Evolutionary conservation across 2,888 invertebrate genomes (phyloP).

Genomic region (Tupiocoris notatus): DNA sequence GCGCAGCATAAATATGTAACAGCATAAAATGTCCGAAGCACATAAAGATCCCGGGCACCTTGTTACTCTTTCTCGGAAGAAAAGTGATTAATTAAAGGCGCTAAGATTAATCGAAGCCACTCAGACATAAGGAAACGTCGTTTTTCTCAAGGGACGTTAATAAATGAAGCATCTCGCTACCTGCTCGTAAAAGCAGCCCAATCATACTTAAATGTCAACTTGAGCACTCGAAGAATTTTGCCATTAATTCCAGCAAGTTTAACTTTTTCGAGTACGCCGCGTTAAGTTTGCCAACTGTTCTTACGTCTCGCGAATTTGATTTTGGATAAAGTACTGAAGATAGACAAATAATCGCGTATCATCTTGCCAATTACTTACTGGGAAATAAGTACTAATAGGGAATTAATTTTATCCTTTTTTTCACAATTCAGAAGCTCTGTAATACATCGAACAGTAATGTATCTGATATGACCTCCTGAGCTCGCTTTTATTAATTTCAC

Average conservation of each 20-base stretch:
- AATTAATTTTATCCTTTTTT: no score
- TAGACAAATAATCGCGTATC: no score
- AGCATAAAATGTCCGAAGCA: background rate
- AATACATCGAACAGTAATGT: no score
- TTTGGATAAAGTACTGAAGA: no score
- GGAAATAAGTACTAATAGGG: no score
- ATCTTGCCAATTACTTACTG: no score
- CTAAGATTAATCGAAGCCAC: background rate
- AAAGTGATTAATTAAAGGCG: background rate
- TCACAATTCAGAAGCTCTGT: no score
- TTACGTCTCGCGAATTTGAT: background rate
- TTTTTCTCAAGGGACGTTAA: background rate
- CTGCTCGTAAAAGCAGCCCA: background rate
- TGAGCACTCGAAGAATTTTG: background rate
- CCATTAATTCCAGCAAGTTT: background rate
- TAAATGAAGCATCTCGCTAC: background rate
- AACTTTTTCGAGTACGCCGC: background rate
- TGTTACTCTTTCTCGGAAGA: background rate
- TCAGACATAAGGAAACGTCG: background rate
- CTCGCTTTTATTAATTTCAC: no score
- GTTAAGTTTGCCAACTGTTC: background rate
- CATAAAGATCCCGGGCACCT: background rate
- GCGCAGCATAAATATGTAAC: background rate
- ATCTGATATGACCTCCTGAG: no score
- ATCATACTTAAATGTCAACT: background rate